Percentiles rank a stretch among this genome's conserved stretches.
Evolutionary conservation across 2,888 invertebrate species (phyloP).

Genomic region (Eupithecia centaureata): DNA sequence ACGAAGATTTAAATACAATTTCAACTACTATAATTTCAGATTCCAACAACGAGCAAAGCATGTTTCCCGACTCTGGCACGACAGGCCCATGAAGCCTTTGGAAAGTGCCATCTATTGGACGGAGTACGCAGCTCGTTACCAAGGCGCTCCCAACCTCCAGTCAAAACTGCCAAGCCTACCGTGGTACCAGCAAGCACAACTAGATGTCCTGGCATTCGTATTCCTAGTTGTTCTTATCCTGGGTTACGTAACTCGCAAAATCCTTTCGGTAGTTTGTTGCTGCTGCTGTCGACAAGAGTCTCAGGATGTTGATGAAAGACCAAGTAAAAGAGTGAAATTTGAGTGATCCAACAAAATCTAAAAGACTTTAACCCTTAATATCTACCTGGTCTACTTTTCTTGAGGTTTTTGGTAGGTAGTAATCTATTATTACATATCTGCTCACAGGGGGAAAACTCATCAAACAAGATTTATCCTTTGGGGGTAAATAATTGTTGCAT

Average conservation of each 20-base stretch:
- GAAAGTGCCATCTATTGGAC: constrained; percentile 84
- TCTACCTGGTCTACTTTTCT: too few relatives aligned
- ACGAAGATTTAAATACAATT: background rate
- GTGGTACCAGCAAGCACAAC: constrained; percentile 70
- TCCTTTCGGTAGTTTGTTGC: constrained; percentile 67
- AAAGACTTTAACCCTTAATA: background rate
- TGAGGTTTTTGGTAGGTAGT: background rate
- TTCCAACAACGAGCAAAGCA: constrained; percentile 69
- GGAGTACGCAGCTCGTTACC: constrained; percentile 81
- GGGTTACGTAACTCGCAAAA: constrained; percentile 62
- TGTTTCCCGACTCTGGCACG: constrained; percentile 80
- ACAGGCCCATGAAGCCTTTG: constrained; percentile 79
- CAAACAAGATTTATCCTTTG: background rate
- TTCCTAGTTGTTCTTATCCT: constrained; percentile 67
- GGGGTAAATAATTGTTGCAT: background rate
- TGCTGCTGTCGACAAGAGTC: constrained; percentile 62
- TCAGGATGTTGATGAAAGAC: constrained; percentile 60
- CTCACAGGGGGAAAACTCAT: background rate
- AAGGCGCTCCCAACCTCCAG: constrained; percentile 71
- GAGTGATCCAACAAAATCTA: constrained; percentile 54
- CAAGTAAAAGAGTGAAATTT: constrained; percentile 74
- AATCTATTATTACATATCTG: background rate
- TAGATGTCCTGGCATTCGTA: constrained; percentile 73
- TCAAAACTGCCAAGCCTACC: constrained; percentile 66
- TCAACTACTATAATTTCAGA: constrained; percentile 49